Base-by-base conservation (phyloP, 1,140 invertebrate genomes). In the Caenorhabditis briggsae region DNA sequence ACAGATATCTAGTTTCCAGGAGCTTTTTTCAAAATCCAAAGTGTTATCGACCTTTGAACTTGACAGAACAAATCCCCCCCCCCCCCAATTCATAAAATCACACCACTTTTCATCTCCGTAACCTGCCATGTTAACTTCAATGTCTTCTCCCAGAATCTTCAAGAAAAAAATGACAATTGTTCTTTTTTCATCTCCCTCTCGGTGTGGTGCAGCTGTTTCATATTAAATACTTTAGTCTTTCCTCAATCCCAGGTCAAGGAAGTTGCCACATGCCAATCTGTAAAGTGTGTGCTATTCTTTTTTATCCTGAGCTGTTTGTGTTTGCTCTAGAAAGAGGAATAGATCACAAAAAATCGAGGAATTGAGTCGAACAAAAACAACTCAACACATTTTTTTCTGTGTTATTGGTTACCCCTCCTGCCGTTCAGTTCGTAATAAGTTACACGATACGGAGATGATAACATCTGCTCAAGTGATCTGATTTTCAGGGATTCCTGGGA, bases 361-460 rank as follows among this genome's bases (percentile, higher is more conserved):
- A 14, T 53, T 11, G 59, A 61, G 59, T 20, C n/a, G 23, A 61
- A 61, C 18, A 61, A 61, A 61, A 61, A 61, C 59, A 61, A 61
- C 59, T 61, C 59, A 33, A 25, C 8, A 20, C 20, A 61, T 25
- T 14, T 20, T 11, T 23, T 53, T 53, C 12, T 61, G 59, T 61
- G 59, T 33, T 61, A 61, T 61, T 61, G 59, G 59, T 23, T 33
- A 61, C 25, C 59, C 14, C 20, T 16, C 11, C 16, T 53, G 50
- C 11, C 33, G 33, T 33, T 33, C 33, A 33, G 33, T 33, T 33
- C 33, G 59, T 61, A 20, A 61, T 23, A 25, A 61, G 59, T 61
- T 61, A 61, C 59, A 61, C 14, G 59, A 61, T 61, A 61, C n/a
- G 58, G 58, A n/a, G n/a, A n/a, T 7, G 56, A n/a, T 7, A 53